Conservation (phyloP, 1,140 invertebrate genomes). For the Helicorthomorpha holstii region DNA sequence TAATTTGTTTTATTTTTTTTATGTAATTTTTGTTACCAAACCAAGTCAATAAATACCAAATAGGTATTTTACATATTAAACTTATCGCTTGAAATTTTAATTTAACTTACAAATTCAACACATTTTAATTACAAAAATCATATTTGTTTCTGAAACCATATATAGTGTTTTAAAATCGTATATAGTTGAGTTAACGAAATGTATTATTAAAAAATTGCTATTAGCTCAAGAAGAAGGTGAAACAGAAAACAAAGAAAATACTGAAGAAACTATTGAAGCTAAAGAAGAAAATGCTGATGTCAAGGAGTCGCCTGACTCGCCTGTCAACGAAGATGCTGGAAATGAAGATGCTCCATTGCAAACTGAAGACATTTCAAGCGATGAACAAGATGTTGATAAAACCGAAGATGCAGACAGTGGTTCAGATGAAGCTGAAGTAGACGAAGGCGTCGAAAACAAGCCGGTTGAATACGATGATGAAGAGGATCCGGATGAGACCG, state of each 20-base stretch:
- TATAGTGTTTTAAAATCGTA: too few relatives aligned
- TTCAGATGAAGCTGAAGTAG: constrained; percentile 1
- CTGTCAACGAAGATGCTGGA: constrained; percentile 14
- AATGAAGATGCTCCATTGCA: constrained; percentile 4
- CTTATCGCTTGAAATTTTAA: too few relatives aligned
- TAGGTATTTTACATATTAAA: too few relatives aligned
- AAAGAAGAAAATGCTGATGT: constrained; percentile 30
- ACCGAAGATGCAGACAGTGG: neutral
- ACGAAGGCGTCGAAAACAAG: constrained; percentile 1
- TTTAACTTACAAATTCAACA: too few relatives aligned
- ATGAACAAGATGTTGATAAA: neutral
- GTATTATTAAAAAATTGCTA: too few relatives aligned
- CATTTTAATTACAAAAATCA: too few relatives aligned
- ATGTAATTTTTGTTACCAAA: too few relatives aligned
- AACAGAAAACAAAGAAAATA: neutral
- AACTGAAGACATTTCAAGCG: neutral
- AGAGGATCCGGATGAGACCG: constrained; percentile 9
- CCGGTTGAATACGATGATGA: constrained; percentile 3
- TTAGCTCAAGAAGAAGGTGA: neutral
- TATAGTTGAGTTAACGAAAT: too few relatives aligned
- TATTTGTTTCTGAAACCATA: too few relatives aligned
- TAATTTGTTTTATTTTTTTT: too few relatives aligned
- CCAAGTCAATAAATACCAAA: too few relatives aligned
- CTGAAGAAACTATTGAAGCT: neutral
- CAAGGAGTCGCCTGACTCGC: constrained; percentile 38